Percentiles rank a stretch among this genome's conserved stretches.
Evolutionary conservation across 2,113 vertebrate species (phyloP).

Genomic region (Onychostoma macrolepis): DNA sequence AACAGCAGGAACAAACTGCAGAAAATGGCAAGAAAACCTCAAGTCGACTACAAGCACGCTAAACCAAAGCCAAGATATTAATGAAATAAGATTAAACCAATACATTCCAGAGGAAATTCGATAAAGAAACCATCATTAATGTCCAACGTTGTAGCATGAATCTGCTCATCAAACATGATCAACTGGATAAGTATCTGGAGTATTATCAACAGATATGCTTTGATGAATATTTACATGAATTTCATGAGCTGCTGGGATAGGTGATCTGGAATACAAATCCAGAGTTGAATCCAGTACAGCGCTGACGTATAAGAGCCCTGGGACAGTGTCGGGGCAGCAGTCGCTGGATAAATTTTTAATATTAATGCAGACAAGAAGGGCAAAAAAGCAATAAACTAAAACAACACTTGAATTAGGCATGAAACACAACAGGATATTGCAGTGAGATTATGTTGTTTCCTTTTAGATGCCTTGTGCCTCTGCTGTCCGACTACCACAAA

Average conservation of each 20-base stretch:
- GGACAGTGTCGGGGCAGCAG: constrained; percentile 82
- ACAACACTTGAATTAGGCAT: constrained; percentile 87
- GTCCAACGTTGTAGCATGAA: neutral
- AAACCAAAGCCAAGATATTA: constrained; percentile 22
- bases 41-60: neutral
- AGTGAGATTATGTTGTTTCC: constrained; percentile 94
- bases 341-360: constrained; percentile 91
- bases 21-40: constrained; percentile 6
- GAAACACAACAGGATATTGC: constrained; percentile 99
- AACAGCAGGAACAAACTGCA: constrained; percentile 18
- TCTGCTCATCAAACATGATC: constrained; percentile 26
- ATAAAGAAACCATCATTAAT: constrained; percentile 8
- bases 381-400: constrained; percentile 94
- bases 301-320: constrained; percentile 83
- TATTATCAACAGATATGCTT: constrained; percentile 54
- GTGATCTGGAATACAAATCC: constrained; percentile 84
- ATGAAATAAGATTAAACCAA: constrained; percentile 31
- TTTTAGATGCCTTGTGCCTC: constrained; percentile 76
- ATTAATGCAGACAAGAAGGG: constrained; percentile 86
- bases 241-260: constrained; percentile 67
- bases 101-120: constrained; percentile 36
- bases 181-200: neutral
- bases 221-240: constrained; percentile 66
- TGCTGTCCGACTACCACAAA: constrained; percentile 66
- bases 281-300: constrained; percentile 79